Base-by-base conservation (phyloP, 2,113 vertebrate species). In the Cichladusa arquata region DNA sequence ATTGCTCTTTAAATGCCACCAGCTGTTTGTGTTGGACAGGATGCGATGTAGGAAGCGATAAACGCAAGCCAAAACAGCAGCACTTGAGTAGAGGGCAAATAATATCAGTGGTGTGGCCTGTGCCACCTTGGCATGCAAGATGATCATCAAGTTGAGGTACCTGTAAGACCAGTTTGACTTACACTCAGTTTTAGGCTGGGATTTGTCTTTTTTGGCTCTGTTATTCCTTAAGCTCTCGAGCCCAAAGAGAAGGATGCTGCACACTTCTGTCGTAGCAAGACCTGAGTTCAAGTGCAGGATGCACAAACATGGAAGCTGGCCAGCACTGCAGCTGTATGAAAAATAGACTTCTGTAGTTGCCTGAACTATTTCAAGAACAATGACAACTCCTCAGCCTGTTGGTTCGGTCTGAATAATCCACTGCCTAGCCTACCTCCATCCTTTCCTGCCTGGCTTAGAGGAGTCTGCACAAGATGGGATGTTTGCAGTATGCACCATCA, bases 1-100 rank as follows among this genome's bases (percentile, higher is more conserved):
- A 86, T 83, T 12, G 10, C 36, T 78, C 5, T 78, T 36, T 33
- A 91, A 87, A 50, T 85, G 54, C 50, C 70, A 86, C 57, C 51
- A 90, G 74, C 82, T 93, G 90, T 78, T 93, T 28, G 3, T 33
- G 57, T 45, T 78, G 74, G 81, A 92, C 78, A 94, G 94, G 76
- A 88, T 45, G 44, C 19, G 19, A 45, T 66, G 42, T 24, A 60
- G 54, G 82, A 93, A 86, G 64, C 4, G 12, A 60, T 56, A 66
- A 25, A 70, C 19, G 17, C 20, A 58, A 83, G 77, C 71, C 47
- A 57, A 86, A 92, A 56, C 64, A 86, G 67, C 5, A 8, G 14
- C 3, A 26, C 58, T 67, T 60, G 56, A 93, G 60, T 5, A 28
- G 31, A 53, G 60, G 47, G 54, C 38, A 34, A 17, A 33, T 44